Percentiles rank a stretch among this genome's conserved stretches.
Conservation (phyloP, 2,113 vertebrate species). For the Glaucidium brasilianum region DNA sequence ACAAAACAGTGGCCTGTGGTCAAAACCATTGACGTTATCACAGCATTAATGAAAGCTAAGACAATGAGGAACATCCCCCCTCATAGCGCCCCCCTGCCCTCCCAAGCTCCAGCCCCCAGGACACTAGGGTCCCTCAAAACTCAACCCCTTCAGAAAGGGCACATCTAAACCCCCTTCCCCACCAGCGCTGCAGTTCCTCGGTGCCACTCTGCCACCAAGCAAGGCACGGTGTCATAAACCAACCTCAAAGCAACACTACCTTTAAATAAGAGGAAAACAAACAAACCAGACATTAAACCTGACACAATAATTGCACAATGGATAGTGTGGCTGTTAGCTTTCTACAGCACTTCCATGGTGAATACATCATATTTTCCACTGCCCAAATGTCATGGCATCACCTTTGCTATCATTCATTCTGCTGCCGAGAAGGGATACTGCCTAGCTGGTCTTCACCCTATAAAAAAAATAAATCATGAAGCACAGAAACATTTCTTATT, state of each 20-base stretch:
- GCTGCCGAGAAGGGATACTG: background rate
- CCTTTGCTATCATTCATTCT: background rate
- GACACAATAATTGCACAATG: fast-evolving
- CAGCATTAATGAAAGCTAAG: background rate
- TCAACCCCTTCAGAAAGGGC: background rate
- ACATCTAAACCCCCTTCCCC: background rate
- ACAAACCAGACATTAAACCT: background rate
- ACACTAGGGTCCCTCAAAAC: background rate
- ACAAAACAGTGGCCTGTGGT: background rate
- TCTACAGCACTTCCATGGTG: background rate
- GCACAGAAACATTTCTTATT: background rate
- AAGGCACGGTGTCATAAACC: background rate
- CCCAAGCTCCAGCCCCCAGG: background rate
- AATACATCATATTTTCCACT: background rate
- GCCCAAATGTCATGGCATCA: background rate
- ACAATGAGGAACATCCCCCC: too few species aligned
- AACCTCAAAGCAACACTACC: background rate
- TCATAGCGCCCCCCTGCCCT: too few species aligned
- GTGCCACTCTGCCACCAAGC: background rate
- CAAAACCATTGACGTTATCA: background rate
- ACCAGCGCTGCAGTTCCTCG: background rate
- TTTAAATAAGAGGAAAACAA: background rate
- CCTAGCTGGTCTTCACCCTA: background rate
- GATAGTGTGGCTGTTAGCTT: background rate
- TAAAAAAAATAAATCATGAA: background rate